Percentiles rank a stretch among this genome's conserved stretches.
Evolutionary conservation across 2,888 invertebrate species (phyloP).

Genomic region (Tromatobia lineatoria): DNA sequence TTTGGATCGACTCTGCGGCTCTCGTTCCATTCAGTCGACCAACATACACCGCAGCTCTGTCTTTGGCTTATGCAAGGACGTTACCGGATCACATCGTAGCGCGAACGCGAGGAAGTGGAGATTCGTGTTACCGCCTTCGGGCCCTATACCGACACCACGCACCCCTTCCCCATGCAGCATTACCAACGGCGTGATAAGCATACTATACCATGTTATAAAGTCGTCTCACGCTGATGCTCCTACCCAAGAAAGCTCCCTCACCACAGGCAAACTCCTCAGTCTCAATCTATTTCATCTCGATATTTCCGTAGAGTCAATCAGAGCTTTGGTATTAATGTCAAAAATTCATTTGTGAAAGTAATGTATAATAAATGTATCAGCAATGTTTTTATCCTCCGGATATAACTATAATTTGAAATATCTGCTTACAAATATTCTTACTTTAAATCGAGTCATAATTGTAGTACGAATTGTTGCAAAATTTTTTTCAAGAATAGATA

Average conservation of each 20-base stretch:
- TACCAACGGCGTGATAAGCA: constrained; percentile 78
- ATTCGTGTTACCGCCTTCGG: constrained; percentile 77
- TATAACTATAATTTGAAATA: not conserved
- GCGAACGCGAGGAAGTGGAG: constrained; percentile 77
- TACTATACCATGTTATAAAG: constrained; percentile 53
- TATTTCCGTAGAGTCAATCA: not conserved
- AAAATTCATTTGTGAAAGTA: not conserved
- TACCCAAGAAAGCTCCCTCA: not conserved
- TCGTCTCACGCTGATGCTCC: not conserved
- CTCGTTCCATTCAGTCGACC: constrained; percentile 16
- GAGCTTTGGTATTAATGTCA: not conserved
- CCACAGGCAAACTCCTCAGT: not conserved
- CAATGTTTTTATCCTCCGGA: not conserved
- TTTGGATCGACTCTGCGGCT: constrained; percentile 3
- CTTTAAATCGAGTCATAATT: too few relatives aligned
- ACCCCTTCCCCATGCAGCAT: constrained; percentile 70
- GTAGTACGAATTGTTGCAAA: too few relatives aligned
- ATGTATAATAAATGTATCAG: too few relatives aligned
- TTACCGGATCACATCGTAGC: constrained; percentile 68
- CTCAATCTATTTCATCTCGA: not conserved
- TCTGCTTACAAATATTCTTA: too few relatives aligned
- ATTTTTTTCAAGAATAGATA: too few relatives aligned
- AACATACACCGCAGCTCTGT: constrained; percentile 25
- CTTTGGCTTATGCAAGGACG: constrained; percentile 56
- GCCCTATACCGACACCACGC: constrained; percentile 69